Conservation (phyloP, 2,113 vertebrate species). For the Thermophis baileyi region DNA sequence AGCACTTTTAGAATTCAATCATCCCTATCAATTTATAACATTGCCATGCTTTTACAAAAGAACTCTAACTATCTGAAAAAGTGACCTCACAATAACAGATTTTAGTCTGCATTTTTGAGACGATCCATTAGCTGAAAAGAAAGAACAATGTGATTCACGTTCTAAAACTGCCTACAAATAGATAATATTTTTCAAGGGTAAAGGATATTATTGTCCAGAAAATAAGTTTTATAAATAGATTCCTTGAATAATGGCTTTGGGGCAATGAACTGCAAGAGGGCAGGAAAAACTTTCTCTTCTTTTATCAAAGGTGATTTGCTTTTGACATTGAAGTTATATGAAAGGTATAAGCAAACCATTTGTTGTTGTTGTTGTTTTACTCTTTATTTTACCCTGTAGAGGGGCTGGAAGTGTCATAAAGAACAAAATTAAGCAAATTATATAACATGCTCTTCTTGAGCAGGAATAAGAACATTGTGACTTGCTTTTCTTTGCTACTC, state of each 20-base stretch:
- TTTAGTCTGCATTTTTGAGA: background rate
- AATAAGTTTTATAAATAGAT: slow-evolving; percentile 57
- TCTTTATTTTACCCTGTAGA: slow-evolving; percentile 39
- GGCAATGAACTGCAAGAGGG: slow-evolving; percentile 53
- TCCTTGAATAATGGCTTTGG: slow-evolving; percentile 54
- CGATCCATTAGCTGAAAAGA: slow-evolving; percentile 1
- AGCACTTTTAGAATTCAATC: background rate
- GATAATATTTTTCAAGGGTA: slow-evolving; percentile 50
- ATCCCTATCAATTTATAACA: background rate
- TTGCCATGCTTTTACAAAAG: background rate
- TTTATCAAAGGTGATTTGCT: slow-evolving; percentile 54
- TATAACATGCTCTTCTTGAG: slow-evolving; percentile 54
- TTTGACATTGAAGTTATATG: slow-evolving; percentile 66
- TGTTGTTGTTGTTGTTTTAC: slow-evolving; percentile 51
- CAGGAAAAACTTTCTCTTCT: slow-evolving; percentile 28
- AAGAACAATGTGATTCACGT: slow-evolving; percentile 43
- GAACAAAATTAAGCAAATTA: slow-evolving; percentile 65
- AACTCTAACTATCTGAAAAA: background rate
- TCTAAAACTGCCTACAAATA: slow-evolving; percentile 53
- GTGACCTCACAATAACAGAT: background rate
- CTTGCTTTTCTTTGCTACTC: slow-evolving; percentile 26
- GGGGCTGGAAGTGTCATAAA: slow-evolving; percentile 38
- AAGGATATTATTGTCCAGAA: slow-evolving; percentile 38
- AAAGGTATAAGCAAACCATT: slow-evolving; percentile 59
- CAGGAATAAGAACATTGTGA: slow-evolving; percentile 44